A percentile compares a stretch with the other conserved stretches of the same genome.
phyloP scores from a whole-genome alignment of 2,888 invertebrate genomes.

The Lithophane semibrunnea region DNA sequence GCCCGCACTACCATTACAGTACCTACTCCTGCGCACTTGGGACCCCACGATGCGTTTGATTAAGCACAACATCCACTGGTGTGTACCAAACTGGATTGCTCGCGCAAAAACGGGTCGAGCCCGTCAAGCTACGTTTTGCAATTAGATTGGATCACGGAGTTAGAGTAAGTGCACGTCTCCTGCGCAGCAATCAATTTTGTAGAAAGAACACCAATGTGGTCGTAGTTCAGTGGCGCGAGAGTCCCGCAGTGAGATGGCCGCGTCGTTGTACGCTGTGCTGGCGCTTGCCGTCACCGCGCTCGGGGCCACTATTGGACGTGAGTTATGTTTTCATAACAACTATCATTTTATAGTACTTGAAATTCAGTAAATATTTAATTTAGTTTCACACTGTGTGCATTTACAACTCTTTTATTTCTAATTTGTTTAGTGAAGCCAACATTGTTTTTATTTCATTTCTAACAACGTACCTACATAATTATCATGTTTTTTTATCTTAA shows the following conservation, averaged over 20 bases:
- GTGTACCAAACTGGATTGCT: background rate
- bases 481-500: background rate
- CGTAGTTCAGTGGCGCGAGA: conserved; percentile 82
- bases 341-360: conserved; percentile 7
- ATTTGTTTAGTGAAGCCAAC: background rate
- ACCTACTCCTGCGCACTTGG: conserved; percentile 55
- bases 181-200: conserved; percentile 79
- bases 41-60: conserved; percentile 56
- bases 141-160: conserved; percentile 25
- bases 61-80: conserved; percentile 59
- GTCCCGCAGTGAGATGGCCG: conserved; percentile 84
- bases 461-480: no score
- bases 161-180: conserved; percentile 57
- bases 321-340: conserved; percentile 73
- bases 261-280: conserved; percentile 82
- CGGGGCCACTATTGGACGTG: conserved; percentile 86
- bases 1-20: conserved; percentile 77
- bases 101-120: conserved; percentile 19
- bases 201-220: conserved; percentile 84
- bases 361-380: background rate
- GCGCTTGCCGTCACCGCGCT: conserved; percentile 84
- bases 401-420: background rate
- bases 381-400: background rate
- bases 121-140: conserved; percentile 28
- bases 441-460: background rate